Conservation (phyloP, 2,113 vertebrate species). For the Antidorcas marsupialis region DNA sequence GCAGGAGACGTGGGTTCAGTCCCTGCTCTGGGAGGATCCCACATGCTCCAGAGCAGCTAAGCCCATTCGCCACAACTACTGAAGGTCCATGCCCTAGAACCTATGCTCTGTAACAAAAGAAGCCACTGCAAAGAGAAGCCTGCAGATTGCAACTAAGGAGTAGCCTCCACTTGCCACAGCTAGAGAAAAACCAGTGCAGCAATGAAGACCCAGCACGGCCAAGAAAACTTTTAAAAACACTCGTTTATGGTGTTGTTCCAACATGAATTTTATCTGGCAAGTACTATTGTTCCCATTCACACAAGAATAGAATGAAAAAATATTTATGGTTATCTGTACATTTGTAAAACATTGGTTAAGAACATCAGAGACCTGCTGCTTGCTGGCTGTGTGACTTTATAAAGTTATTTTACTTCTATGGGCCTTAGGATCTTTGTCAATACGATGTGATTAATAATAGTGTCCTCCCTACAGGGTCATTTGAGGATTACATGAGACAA, state of each 20-base stretch:
- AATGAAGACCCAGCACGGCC: background rate
- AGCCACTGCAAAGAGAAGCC: background rate
- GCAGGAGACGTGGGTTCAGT: background rate
- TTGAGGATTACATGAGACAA: background rate
- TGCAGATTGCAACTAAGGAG: background rate
- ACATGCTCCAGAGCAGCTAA: background rate
- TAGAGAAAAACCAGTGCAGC: background rate
- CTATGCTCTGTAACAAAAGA: background rate
- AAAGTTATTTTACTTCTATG: background rate
- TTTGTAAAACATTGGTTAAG: background rate
- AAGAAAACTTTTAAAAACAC: background rate
- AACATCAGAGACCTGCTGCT: background rate
- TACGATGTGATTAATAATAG: background rate
- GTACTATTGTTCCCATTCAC: background rate
- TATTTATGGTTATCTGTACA: background rate
- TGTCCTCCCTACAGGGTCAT: background rate
- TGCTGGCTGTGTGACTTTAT: background rate
- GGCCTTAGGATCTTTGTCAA: background rate
- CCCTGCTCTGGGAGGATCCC: background rate
- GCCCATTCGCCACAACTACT: background rate
- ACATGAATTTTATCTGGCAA: background rate
- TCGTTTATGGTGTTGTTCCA: background rate
- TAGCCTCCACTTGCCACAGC: background rate
- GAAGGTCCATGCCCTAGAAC: background rate
- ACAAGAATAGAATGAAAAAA: background rate